Evolutionary conservation across 1,140 invertebrate species (phyloP).

Genomic region (Phenacoccus solenopsis): DNA sequence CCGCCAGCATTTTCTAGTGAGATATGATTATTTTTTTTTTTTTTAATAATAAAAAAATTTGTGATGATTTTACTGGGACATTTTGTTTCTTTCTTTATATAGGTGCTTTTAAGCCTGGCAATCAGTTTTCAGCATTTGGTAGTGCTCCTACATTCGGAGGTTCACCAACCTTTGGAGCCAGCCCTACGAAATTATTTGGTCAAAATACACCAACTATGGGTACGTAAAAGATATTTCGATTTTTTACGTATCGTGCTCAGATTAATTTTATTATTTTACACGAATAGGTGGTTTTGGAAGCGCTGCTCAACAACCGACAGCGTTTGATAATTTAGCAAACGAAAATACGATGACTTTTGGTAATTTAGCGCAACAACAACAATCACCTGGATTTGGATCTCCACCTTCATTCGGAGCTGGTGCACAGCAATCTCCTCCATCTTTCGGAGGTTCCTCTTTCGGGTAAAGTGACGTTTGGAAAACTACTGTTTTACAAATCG

Average conservation of each 20-base stretch:
- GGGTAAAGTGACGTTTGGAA: constrained; percentile 17
- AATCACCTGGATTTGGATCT: constrained; percentile 15
- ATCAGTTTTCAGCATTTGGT: constrained; percentile 33
- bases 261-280: not conserved
- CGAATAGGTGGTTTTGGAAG: constrained; percentile 28
- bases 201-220: not conserved
- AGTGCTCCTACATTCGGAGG: constrained; percentile 37
- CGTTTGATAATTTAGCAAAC: constrained; percentile 41
- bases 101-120: not conserved
- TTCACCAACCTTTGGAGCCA: constrained; percentile 39
- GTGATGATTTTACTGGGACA: not conserved
- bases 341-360: constrained; percentile 42
- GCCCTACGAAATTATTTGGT: constrained; percentile 37
- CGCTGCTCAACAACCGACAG: constrained; percentile 33
- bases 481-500: not conserved
- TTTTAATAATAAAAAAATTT: not conserved
- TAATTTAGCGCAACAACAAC: constrained; percentile 40
- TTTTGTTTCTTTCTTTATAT: not conserved
- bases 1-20: not conserved
- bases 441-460: constrained; percentile 19
- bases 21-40: not conserved
- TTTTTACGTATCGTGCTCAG: no score
- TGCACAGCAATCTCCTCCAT: not conserved
- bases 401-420: constrained; percentile 11
- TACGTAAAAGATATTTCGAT: not conserved